A percentile compares a stretch with the other conserved stretches of the same genome.
Evolutionary conservation across 2,113 vertebrate species (phyloP).

Genomic region (Antigone vipio): DNA sequence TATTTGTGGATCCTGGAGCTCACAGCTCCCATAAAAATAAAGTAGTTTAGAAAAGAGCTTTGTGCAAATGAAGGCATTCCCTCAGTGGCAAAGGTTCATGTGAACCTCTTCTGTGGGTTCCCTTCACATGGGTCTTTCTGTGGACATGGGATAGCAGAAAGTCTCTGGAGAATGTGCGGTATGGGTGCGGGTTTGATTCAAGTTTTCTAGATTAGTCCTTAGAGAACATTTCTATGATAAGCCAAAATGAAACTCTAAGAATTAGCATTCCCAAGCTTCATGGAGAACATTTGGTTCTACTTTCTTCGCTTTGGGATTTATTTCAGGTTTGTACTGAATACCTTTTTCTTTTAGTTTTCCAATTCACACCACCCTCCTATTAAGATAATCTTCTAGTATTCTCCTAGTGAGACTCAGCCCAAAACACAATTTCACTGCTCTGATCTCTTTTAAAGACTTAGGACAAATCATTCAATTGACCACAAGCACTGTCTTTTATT

Average conservation of each 20-base stretch:
- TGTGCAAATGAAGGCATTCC: conserved; percentile 21
- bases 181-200: neutral
- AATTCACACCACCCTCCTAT: neutral
- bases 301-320: neutral
- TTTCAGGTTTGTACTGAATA: neutral
- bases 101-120: conserved; percentile 6
- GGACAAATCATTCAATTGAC: neutral
- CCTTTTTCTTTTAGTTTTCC: neutral
- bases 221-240: neutral
- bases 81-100: conserved; percentile 1
- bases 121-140: neutral
- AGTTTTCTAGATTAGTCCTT: neutral
- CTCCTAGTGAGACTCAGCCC: neutral
- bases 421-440: neutral
- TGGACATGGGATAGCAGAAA: neutral
- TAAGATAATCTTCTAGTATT: neutral
- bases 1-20: conserved; percentile 33
- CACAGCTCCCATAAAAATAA: conserved; percentile 29
- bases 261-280: neutral
- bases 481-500: neutral
- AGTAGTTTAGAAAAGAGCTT: neutral
- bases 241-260: neutral
- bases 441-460: neutral
- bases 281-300: neutral
- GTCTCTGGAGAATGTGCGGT: neutral